phyloP scores from a whole-genome alignment of 2,797 vertebrate genomes.

The Euphonia xanthogaster region DNA sequence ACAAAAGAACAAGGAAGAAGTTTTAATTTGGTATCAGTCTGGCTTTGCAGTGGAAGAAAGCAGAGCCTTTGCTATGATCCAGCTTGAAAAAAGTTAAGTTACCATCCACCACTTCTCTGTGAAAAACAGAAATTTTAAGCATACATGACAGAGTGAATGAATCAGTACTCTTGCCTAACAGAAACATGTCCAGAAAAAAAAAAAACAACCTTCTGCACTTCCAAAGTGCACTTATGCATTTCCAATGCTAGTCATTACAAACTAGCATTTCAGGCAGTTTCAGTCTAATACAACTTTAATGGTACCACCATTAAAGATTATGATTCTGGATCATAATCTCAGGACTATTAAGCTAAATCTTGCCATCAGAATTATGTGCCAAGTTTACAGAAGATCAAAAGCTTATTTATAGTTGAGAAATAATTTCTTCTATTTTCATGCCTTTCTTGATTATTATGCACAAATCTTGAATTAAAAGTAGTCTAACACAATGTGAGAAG shows the following conservation, averaged over 20 bases:
- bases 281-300: neutral
- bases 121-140: neutral
- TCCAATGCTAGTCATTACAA: neutral
- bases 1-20: neutral
- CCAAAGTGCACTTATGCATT: neutral
- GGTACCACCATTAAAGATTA: neutral
- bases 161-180: neutral
- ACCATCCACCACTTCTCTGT: neutral
- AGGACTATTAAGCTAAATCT: neutral
- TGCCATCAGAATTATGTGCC: neutral
- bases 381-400: neutral
- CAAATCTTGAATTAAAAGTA: neutral
- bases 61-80: neutral
- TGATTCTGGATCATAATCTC: neutral
- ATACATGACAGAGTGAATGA: neutral
- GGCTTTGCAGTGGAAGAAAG: neutral
- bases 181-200: neutral
- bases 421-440: neutral
- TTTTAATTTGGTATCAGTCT: neutral
- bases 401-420: neutral
- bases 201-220: neutral
- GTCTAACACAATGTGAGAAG: neutral
- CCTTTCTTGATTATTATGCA: neutral
- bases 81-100: neutral
- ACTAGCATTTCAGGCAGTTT: neutral